Evolutionary conservation across 30 jellyfish, hydroid and myxozoan species (phyloP).

Genomic region (Cassiopea andromeda): DNA sequence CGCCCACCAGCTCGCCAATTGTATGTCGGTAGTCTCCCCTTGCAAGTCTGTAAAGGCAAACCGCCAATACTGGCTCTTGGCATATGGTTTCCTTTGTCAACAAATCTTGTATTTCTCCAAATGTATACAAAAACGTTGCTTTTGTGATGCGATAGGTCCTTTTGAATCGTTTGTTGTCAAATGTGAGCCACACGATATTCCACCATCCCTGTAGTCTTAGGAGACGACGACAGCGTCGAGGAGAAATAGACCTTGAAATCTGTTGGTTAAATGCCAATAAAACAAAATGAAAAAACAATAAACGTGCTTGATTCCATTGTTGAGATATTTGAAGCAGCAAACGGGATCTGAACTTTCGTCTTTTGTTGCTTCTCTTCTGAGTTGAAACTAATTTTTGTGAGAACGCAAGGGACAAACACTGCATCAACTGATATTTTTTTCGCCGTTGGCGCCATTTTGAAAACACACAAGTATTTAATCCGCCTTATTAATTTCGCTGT

Average conservation of each 20-base stretch:
- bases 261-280: constrained; percentile 16
- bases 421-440: too few relatives aligned
- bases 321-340: constrained; percentile 8
- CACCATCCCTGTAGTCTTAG: constrained; percentile 54
- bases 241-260: constrained; percentile 10
- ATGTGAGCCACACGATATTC: constrained; percentile 49
- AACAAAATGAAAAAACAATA: constrained; percentile 28
- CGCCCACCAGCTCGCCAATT: constrained; percentile 50
- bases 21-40: constrained; percentile 63
- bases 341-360: constrained; percentile 24
- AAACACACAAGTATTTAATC: too few relatives aligned
- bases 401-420: too few relatives aligned
- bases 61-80: constrained; percentile 66
- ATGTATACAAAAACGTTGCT: constrained; percentile 27
- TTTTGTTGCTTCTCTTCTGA: background rate
- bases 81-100: constrained; percentile 33
- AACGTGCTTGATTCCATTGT: constrained; percentile 17
- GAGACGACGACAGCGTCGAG: constrained; percentile 37
- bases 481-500: too few relatives aligned
- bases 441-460: too few relatives aligned
- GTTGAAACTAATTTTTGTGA: too few relatives aligned
- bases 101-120: constrained; percentile 20
- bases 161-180: constrained; percentile 45
- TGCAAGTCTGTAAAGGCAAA: constrained; percentile 48
- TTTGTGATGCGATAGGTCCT: constrained; percentile 30